A percentile compares a stretch with the other conserved stretches of the same genome.
These are phyloP conservation scores for Sphaerodactylus townsendi DNA, from an alignment of 2,113 vertebrate genomes.

Conservation along the genomic window DNA sequence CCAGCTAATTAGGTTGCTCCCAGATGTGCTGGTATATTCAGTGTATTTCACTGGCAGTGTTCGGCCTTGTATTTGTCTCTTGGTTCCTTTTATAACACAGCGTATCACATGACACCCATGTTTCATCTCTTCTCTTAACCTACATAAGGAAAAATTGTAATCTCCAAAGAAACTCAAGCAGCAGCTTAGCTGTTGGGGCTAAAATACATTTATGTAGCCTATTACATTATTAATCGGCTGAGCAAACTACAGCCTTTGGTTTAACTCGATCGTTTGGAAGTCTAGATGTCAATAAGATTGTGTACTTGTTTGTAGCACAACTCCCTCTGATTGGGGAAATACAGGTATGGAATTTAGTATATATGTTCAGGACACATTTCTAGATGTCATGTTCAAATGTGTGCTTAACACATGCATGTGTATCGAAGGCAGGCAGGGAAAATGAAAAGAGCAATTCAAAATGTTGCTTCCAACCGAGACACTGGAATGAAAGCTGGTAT, in stretches of 20 bases:
- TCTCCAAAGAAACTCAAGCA: constrained; percentile 14
- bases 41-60: constrained; percentile 25
- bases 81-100: neutral
- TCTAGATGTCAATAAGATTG: neutral
- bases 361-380: neutral
- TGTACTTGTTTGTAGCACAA: neutral
- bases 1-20: constrained; percentile 43
- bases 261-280: neutral
- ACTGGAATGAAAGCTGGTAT: neutral
- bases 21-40: constrained; percentile 4
- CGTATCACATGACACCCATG: neutral
- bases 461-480: neutral
- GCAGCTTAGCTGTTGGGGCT: neutral
- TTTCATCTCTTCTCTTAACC: neutral
- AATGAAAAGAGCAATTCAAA: neutral
- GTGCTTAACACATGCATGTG: neutral
- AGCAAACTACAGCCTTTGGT: neutral
- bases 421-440: neutral
- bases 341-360: neutral
- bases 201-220: neutral
- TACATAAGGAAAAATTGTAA: neutral
- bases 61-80: constrained; percentile 8
- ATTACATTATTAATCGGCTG: neutral
- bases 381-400: neutral
- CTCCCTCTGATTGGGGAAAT: neutral